Evolutionary conservation across 2,797 vertebrate genomes (phyloP), one percentile per base, ranked within the genome.

Genomic region (Columba guinea): DNA sequence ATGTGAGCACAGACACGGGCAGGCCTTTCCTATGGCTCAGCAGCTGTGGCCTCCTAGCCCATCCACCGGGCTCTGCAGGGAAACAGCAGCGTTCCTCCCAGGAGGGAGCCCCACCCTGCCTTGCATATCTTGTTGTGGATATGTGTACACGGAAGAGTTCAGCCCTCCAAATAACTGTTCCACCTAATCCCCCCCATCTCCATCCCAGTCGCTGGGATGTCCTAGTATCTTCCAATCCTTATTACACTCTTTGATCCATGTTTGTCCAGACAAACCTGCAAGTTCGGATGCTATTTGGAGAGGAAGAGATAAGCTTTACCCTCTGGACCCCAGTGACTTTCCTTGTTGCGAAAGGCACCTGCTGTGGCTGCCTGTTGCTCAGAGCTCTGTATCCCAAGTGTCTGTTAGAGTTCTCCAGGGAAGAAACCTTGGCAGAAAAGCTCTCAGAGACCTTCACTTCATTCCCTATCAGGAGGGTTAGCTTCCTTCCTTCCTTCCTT

Each of bases 201-300:
- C 12, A 53, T 67, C 34, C 44, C 28, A 18, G 9, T 8, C 9
- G 0, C 1, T 75, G n/a, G 49, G 21, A 69, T 55, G 6, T 28
- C 30, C 10, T n/a, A 3, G 8, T 73, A 10, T 55, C 60, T 93
- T 89, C 55, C 60, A 77, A 0, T 56, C 18, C 23, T 63, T 44
- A 16, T 10, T 46, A 32, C 14, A 13, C 4, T 77, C 22, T 11
- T 30, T 4, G 1, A 9, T 81, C 30, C 30, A 20, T 0, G 0
- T 55, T 77, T 76, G 37, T 27, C 11, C 60, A 76, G 51, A 55
- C 49, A 70, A 64, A 21, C 22, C 30, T 76, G 26, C 3, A 3
- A 44, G 35, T 23, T 78, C 4, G 2, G 51, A 20, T 62, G 53
- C 9, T 68, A 8, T 75, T 58, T 39, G n/a, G 11, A 70, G n/a